Evolutionary conservation across 1,140 invertebrate genomes (phyloP).

Genomic region (Panulirus ornatus): DNA sequence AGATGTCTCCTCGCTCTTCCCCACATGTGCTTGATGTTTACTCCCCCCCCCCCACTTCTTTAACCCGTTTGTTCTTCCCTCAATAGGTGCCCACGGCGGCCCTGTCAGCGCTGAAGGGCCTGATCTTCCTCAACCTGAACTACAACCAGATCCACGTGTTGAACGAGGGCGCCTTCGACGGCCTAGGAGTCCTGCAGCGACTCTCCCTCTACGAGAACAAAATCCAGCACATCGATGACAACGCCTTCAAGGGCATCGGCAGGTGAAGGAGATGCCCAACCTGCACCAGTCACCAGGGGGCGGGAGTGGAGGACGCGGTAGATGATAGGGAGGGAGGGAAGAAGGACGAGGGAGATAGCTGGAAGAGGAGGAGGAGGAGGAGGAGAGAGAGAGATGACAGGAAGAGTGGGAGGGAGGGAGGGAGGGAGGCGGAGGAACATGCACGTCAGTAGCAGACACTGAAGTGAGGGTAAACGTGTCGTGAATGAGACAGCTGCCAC

Average conservation of each 20-base stretch:
- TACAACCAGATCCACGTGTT: slow-evolving; percentile 45
- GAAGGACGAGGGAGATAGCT: neutral
- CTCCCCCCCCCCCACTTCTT: neutral
- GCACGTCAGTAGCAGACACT: too few relatives aligned
- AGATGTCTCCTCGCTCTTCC: too few relatives aligned
- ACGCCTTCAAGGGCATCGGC: slow-evolving; percentile 81
- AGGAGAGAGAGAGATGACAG: neutral
- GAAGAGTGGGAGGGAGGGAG: too few relatives aligned
- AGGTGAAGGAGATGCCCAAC: too few relatives aligned
- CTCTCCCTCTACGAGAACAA: slow-evolving; percentile 89
- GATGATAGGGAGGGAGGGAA: too few relatives aligned
- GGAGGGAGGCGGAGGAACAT: too few relatives aligned
- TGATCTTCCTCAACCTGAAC: slow-evolving; percentile 53
- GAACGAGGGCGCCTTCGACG: slow-evolving; percentile 78
- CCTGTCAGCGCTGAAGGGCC: slow-evolving; percentile 16
- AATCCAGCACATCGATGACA: slow-evolving; percentile 85
- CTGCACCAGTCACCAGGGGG: neutral
- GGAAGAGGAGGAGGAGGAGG: neutral
- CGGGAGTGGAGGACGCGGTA: neutral
- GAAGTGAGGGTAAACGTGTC: too few relatives aligned
- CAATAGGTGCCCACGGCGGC: neutral
- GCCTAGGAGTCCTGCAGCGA: slow-evolving; percentile 86
- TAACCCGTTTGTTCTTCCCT: neutral
- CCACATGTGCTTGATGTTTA: too few relatives aligned
- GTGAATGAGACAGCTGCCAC: too few relatives aligned